Conservation (phyloP, 2,797 vertebrate species). For the Phataginus tricuspis region DNA sequence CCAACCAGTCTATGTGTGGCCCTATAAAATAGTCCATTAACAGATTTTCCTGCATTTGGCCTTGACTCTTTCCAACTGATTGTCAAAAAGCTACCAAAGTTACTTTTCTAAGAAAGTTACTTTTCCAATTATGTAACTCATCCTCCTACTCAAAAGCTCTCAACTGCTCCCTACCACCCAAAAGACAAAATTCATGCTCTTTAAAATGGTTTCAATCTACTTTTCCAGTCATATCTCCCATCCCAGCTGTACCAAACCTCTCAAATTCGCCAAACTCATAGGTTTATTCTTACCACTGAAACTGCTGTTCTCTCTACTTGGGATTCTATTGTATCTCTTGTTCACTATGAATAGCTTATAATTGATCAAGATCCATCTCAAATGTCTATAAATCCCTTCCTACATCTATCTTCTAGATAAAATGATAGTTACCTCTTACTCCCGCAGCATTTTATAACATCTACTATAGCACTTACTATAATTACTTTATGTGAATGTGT, state of each 20-base stretch:
- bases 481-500: not conserved
- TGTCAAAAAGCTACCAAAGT: constrained; percentile 27
- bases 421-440: not conserved
- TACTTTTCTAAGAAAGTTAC: constrained; percentile 1
- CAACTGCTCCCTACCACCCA: not conserved
- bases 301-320: not conserved
- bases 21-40: constrained; percentile 10
- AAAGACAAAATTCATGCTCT: constrained; percentile 38
- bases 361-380: constrained; percentile 59
- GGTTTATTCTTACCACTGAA: not conserved
- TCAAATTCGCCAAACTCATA: constrained; percentile 6
- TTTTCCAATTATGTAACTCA: constrained; percentile 11
- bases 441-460: not conserved
- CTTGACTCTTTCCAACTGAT: constrained; percentile 12
- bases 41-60: constrained; percentile 3
- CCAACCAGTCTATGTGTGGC: not conserved
- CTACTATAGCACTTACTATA: not conserved
- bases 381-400: not conserved
- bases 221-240: not conserved
- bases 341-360: constrained; percentile 10
- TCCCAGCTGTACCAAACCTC: not conserved
- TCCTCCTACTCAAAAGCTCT: constrained; percentile 10
- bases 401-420: constrained; percentile 16
- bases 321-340: not conserved
- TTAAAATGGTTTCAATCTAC: not conserved